Evolutionary conservation across 2,888 invertebrate species (phyloP).

Genomic region (Brachylomia viminalis): DNA sequence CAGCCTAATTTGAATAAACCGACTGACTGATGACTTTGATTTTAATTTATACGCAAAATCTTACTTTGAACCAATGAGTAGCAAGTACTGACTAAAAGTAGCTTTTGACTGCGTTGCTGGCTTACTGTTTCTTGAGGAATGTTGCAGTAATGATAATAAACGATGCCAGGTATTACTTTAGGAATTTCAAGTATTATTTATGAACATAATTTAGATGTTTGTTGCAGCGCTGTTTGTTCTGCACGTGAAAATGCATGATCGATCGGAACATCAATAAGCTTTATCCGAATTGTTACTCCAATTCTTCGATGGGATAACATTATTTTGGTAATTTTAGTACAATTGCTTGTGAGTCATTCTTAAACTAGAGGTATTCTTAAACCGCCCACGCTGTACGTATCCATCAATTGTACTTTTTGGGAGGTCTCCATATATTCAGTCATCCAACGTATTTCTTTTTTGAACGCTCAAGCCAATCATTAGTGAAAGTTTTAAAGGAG

Average conservation of each 20-base stretch:
- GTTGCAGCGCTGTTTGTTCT: slow-evolving; percentile 42
- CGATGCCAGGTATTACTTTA: slow-evolving; percentile 36
- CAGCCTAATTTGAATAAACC: not conserved
- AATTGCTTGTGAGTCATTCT: slow-evolving; percentile 34
- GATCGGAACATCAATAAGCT: slow-evolving; percentile 41
- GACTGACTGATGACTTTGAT: too few relatives aligned
- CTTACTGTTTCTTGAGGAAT: slow-evolving; percentile 13
- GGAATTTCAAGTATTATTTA: slow-evolving; percentile 62
- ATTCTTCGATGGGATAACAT: slow-evolving; percentile 32
- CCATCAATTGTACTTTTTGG: not conserved
- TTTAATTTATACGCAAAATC: not conserved
- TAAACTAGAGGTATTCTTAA: slow-evolving; percentile 20
- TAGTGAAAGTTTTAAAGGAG: not conserved
- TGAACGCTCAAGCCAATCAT: not conserved
- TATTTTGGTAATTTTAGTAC: slow-evolving; percentile 41
- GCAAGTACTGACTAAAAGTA: not conserved
- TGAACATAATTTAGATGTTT: slow-evolving; percentile 53
- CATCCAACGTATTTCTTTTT: not conserved
- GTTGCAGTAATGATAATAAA: slow-evolving; percentile 21
- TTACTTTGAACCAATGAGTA: not conserved
- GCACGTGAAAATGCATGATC: slow-evolving; percentile 47
- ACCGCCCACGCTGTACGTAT: not conserved
- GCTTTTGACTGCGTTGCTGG: not conserved
- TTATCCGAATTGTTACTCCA: slow-evolving; percentile 46
- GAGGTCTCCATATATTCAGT: not conserved